Percentiles rank a stretch among this genome's conserved stretches.
Conservation (phyloP, 1,140 invertebrate genomes). For the Harlomillsia oculata region DNA sequence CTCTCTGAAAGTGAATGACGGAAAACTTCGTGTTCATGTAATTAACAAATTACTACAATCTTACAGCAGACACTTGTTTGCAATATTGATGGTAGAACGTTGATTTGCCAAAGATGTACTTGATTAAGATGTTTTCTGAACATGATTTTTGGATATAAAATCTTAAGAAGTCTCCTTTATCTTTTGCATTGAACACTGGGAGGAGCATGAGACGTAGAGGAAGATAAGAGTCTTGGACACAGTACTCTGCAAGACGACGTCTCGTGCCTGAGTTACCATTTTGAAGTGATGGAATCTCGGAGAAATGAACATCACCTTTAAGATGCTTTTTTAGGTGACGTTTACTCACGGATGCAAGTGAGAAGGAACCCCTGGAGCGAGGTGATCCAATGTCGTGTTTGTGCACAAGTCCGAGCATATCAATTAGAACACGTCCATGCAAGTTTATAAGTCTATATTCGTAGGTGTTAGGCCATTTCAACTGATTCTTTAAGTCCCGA, state of each 20-base stretch:
- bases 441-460: constrained; percentile 7
- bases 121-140: constrained; percentile 9
- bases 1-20: not conserved
- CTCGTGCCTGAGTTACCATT: constrained; percentile 1
- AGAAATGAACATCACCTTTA: constrained; percentile 22
- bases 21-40: not conserved
- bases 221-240: constrained; percentile 27
- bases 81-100: constrained; percentile 27
- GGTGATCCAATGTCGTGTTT: constrained; percentile 14
- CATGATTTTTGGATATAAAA: constrained; percentile 22
- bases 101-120: constrained; percentile 28
- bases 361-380: not conserved
- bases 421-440: constrained; percentile 26
- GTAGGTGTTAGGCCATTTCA: constrained; percentile 10
- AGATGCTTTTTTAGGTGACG: constrained; percentile 15
- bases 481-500: constrained; percentile 8
- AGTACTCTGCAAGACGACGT: constrained; percentile 23
- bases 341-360: constrained; percentile 14
- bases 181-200: not conserved
- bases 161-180: constrained; percentile 8
- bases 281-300: constrained; percentile 26
- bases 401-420: constrained; percentile 20
- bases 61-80: constrained; percentile 23
- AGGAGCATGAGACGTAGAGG: constrained; percentile 9
- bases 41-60: not conserved